Evolutionary conservation across 2,797 vertebrate species (phyloP).

Genomic region (Sebastes cheni): DNA sequence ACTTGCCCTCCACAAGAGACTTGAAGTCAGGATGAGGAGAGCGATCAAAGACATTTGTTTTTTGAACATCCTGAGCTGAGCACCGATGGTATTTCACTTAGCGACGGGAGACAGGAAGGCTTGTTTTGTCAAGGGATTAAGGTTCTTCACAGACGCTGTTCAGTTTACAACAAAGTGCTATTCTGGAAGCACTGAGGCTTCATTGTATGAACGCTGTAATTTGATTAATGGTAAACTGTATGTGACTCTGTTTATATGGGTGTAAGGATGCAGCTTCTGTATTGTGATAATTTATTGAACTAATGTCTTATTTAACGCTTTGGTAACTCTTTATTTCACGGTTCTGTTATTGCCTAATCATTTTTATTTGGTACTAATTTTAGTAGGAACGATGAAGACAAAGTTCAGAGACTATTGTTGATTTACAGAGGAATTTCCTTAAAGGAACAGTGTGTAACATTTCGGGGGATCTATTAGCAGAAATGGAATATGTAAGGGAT

Average conservation of each 20-base stretch:
- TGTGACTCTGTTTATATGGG: background rate
- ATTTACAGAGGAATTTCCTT: background rate
- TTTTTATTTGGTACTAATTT: background rate
- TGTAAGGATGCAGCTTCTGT: background rate
- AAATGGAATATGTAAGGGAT: no score
- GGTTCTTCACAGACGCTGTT: conserved; percentile 36
- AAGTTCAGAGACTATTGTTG: background rate
- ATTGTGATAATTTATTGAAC: conserved; percentile 38
- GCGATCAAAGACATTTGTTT: conserved; percentile 37
- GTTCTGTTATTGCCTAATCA: background rate
- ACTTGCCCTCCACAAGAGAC: background rate
- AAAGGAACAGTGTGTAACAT: no score
- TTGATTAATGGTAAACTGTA: background rate
- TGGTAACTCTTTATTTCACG: background rate
- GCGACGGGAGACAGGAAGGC: conserved; percentile 55
- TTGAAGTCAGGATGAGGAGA: conserved; percentile 2
- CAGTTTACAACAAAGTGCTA: background rate
- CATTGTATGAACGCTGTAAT: background rate
- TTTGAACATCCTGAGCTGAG: conserved; percentile 42
- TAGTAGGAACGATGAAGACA: background rate
- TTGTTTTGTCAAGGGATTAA: conserved; percentile 21
- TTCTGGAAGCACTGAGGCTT: background rate
- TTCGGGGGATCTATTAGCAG: no score
- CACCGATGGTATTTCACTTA: conserved; percentile 58
- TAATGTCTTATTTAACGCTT: background rate